Percentiles rank a stretch among this genome's conserved stretches.
Evolutionary conservation across 2,113 vertebrate genomes (phyloP).

Genomic region (Aplodontia rufa): DNA sequence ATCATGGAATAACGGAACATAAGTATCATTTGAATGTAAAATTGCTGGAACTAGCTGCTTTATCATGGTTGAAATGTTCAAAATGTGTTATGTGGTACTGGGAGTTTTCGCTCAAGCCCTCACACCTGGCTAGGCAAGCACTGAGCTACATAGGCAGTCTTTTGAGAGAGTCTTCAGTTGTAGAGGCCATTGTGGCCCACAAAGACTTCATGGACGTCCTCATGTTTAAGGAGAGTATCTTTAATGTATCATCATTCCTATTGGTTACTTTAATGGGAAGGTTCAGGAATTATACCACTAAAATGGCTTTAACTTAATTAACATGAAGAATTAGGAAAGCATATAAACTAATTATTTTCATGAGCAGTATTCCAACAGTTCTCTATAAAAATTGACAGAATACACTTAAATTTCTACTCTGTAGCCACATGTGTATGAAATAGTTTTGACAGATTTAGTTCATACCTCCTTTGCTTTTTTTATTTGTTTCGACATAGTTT

Average conservation of each 20-base stretch:
- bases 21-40: constrained; percentile 22
- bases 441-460: background rate
- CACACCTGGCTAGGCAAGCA: background rate
- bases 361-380: background rate
- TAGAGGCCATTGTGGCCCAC: too few species aligned
- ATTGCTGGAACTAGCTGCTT: background rate
- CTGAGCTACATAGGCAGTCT: background rate
- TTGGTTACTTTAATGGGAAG: background rate
- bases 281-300: background rate
- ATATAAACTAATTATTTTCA: background rate
- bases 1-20: background rate
- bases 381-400: background rate
- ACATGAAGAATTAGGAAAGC: background rate
- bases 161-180: background rate
- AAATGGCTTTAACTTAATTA: background rate
- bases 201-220: too few species aligned
- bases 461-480: background rate
- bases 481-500: too few species aligned
- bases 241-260: background rate
- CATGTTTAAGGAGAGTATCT: background rate
- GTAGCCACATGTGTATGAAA: background rate
- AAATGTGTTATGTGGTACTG: background rate
- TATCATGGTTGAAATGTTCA: background rate
- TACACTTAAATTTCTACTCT: background rate
- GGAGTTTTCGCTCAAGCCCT: background rate